phyloP scores from a whole-genome alignment of 1,140 invertebrate genomes.

The Daktulosphaira vitifoliae region DNA sequence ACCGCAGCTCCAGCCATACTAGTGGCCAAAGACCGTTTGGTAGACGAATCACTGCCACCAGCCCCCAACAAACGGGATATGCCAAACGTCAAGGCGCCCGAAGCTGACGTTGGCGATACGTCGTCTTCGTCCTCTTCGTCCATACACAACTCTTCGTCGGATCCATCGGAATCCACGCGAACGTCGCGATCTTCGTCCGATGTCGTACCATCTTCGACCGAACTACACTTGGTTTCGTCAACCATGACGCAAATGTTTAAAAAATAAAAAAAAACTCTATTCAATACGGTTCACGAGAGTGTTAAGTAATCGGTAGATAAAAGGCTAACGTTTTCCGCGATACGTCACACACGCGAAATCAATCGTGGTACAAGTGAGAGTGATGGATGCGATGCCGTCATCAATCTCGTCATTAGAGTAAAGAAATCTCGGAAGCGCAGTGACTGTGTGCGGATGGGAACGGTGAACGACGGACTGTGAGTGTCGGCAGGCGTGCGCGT shows the following conservation, averaged over 20 bases:
- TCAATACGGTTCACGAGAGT: too few species aligned
- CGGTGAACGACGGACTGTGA: slow-evolving; percentile 21
- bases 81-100: slow-evolving; percentile 47
- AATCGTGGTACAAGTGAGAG: background rate
- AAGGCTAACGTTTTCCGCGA: too few species aligned
- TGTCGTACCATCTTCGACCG: slow-evolving; percentile 15
- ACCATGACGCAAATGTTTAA: background rate
- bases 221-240: slow-evolving; percentile 23
- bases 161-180: slow-evolving; percentile 21
- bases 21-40: slow-evolving; percentile 40
- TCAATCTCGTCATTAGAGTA: too few species aligned
- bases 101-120: slow-evolving; percentile 40
- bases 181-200: slow-evolving; percentile 25
- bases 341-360: too few species aligned
- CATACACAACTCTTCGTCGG: slow-evolving; percentile 30
- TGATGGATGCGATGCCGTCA: background rate
- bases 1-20: slow-evolving; percentile 39
- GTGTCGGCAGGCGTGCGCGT: slow-evolving; percentile 10
- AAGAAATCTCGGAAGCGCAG: background rate
- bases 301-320: too few species aligned
- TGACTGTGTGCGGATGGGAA: slow-evolving; percentile 7
- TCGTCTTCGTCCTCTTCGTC: slow-evolving; percentile 39
- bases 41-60: slow-evolving; percentile 30
- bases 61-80: slow-evolving; percentile 48
- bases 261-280: too few species aligned